Percentiles rank a stretch among this genome's conserved stretches.
phyloP scores from a whole-genome alignment of 1,140 invertebrate species.

The Dendroctonus ponderosae region DNA sequence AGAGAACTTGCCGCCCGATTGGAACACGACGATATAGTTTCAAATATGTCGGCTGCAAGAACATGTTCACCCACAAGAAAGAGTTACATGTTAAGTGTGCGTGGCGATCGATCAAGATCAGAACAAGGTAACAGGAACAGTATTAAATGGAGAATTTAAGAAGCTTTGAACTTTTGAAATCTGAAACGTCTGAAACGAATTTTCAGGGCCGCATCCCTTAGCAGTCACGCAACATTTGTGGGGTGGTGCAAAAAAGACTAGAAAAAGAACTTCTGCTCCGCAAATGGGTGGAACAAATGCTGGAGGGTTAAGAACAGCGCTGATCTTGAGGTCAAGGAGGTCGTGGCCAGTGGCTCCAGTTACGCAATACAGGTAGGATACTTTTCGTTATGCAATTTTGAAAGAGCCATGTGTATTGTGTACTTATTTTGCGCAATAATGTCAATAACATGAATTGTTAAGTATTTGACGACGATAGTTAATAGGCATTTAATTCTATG shows the following conservation, averaged over 20 bases:
- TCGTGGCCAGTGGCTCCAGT: constrained; percentile 67
- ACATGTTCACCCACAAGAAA: constrained; percentile 28
- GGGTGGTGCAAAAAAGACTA: constrained; percentile 54
- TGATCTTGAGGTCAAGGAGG: constrained; percentile 63
- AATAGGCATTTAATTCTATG: too few relatives aligned
- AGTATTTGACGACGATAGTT: too few relatives aligned
- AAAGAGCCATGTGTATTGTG: too few relatives aligned
- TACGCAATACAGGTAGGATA: constrained; percentile 58
- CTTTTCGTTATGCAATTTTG: too few relatives aligned
- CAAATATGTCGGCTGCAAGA: constrained; percentile 14
- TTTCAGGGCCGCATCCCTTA: constrained; percentile 54
- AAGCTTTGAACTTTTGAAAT: background rate
- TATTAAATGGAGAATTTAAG: background rate
- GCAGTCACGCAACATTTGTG: constrained; percentile 50
- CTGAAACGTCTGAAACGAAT: background rate
- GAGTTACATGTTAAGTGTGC: constrained; percentile 51
- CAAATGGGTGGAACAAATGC: constrained; percentile 59
- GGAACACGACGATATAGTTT: constrained; percentile 40
- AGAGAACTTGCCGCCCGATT: constrained; percentile 45
- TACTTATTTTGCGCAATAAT: too few relatives aligned
- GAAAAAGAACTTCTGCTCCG: constrained; percentile 64
- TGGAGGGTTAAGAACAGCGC: constrained; percentile 57
- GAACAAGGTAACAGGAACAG: constrained; percentile 56
- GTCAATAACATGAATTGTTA: too few relatives aligned
- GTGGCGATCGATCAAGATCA: constrained; percentile 60